Evolutionary conservation across 2,797 vertebrate species (phyloP).

Genomic region (Brachymystax lenok): DNA sequence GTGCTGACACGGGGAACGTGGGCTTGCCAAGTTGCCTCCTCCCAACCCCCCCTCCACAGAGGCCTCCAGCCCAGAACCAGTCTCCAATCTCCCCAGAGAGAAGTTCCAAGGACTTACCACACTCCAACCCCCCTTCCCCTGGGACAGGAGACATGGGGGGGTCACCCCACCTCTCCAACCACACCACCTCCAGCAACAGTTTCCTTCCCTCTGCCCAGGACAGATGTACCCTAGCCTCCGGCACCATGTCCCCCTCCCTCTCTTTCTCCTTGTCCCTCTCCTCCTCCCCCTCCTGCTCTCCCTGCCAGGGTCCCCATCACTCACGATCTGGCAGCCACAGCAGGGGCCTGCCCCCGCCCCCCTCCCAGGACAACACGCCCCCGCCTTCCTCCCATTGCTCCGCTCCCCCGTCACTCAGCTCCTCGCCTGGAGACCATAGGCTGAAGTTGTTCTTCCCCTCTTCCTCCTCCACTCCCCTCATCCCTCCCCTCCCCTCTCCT

Average conservation of each 20-base stretch:
- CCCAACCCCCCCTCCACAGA: slow-evolving; percentile 61
- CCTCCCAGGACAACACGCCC: slow-evolving; percentile 60
- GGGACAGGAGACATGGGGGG: slow-evolving; percentile 39
- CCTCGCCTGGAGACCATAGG: slow-evolving; percentile 61
- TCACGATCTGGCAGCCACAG: slow-evolving; percentile 50
- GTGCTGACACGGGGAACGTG: slow-evolving; percentile 55
- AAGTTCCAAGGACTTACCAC: slow-evolving; percentile 6
- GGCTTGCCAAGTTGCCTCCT: slow-evolving; percentile 73
- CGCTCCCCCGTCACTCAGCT: slow-evolving; percentile 69
- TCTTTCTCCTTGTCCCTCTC: slow-evolving; percentile 68
- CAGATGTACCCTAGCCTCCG: slow-evolving; percentile 52
- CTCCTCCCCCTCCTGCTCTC: slow-evolving; percentile 58
- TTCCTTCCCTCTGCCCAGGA: slow-evolving; percentile 50
- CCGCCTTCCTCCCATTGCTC: slow-evolving; percentile 63
- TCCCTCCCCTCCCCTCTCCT: slow-evolving; percentile 26
- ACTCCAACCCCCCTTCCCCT: slow-evolving; percentile 23
- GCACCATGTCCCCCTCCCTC: slow-evolving; percentile 64
- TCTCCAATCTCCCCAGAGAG: slow-evolving; percentile 11
- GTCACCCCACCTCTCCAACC: not conserved
- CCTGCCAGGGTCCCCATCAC: slow-evolving; percentile 66
- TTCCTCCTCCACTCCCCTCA: slow-evolving; percentile 39
- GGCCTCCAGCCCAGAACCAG: slow-evolving; percentile 36
- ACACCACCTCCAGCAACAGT: slow-evolving; percentile 48
- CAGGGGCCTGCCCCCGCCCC: slow-evolving; percentile 49
- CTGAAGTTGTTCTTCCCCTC: slow-evolving; percentile 31